A percentile compares a stretch with the other conserved stretches of the same genome.
Evolutionary conservation across 2,888 invertebrate genomes (phyloP).

Genomic region (Ichneumoninae sp.): DNA sequence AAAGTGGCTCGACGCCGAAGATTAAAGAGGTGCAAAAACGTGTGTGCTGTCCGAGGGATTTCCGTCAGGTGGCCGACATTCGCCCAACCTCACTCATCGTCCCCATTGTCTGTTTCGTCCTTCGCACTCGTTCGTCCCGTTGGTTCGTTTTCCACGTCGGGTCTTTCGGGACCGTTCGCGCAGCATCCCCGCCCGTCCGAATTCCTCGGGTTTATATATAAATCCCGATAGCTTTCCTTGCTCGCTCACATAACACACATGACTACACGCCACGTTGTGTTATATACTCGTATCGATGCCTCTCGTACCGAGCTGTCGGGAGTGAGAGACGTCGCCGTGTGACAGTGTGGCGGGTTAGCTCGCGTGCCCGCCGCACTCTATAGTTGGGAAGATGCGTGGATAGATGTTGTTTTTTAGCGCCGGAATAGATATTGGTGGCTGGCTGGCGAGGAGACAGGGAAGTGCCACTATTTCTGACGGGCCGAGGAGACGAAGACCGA

Average conservation of each 20-base stretch:
- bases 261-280: conserved; percentile 25
- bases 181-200: not conserved
- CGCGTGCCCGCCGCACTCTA: conserved; percentile 60
- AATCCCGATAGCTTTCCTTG: conserved; percentile 62
- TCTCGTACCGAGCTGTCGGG: conserved; percentile 3
- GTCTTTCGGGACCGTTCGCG: not conserved
- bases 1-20: not conserved
- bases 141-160: not conserved
- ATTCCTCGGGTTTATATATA: conserved; percentile 76
- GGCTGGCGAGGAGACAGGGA: conserved; percentile 84
- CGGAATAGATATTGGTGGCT: conserved; percentile 86
- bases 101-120: not conserved
- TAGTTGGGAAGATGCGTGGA: conserved; percentile 74
- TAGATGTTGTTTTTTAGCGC: conserved; percentile 83
- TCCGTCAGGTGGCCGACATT: not conserved
- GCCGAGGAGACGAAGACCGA: conserved; percentile 64
- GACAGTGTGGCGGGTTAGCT: conserved; percentile 61
- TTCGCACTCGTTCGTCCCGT: not conserved
- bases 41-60: not conserved
- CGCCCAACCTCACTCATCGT: not conserved
- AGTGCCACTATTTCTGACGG: conserved; percentile 85
- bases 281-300: conserved; percentile 40
- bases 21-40: not conserved
- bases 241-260: conserved; percentile 18
- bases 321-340: not conserved